Base-by-base conservation (phyloP, 2,113 vertebrate genomes). In the Petroica traversi region DNA sequence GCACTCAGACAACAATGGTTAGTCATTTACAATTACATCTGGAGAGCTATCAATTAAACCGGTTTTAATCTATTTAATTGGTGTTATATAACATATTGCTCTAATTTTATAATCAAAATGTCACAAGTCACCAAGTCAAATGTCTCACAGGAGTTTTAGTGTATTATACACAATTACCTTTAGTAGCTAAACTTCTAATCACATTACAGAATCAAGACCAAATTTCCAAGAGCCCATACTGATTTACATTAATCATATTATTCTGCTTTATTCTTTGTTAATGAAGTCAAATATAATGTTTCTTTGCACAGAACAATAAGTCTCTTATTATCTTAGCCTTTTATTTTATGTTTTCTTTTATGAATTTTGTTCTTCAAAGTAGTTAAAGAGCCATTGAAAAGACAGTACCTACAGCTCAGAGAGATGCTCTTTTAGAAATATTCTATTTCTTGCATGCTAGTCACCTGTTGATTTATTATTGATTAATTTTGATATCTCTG, bases 61-160 rank as follows among this genome's bases (percentile, higher is more conserved):
- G 19, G 6, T 84, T 92, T 93, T 83, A 93, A 93, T 94, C 63
- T 77, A 31, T 92, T 90, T 92, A 86, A 83, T 80, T 83, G 58
- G 29, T 71, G 7, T 19, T 66, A 51, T 77, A n/a, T 84, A 80
- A 81, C 28, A 54, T 86, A 74, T 86, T 86, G 72, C 54, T 93
- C 59, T 88, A 77, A 77, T 93, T 96, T 91, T 43, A n/a, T 86
- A 95, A 94, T 59, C 67, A 86, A 94, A 92, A 74, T 93, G 68
- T 77, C 85, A 74, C 3, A 9, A 76, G 75, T 86, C 85, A 84
- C 85, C 58, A 77, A 95, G 61, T 88, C 68, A 91, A 92, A 83
- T 69, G 85, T 52, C 75, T 94, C 90, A 66, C 55, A 94, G 94
- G 90, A 92, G 20, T 85, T 81, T 94, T 82, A 83, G 33, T 64